These are phyloP conservation scores for Spheniscus mendiculus DNA, from an alignment of 2,113 vertebrate species.

Conservation along the genomic window DNA sequence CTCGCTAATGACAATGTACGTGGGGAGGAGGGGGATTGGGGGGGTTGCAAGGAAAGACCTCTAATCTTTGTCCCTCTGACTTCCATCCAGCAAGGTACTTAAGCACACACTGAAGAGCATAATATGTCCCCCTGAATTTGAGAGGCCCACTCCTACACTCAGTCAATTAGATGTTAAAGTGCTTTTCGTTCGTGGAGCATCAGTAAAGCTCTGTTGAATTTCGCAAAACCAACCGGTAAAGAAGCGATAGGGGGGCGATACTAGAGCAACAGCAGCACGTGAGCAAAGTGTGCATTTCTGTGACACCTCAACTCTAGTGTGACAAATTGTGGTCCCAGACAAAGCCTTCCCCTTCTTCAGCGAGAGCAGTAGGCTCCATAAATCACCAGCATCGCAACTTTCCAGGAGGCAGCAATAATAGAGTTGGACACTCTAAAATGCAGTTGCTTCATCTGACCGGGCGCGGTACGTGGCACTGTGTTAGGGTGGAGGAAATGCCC, in stretches of 20 bases:
- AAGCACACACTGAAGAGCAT: neutral
- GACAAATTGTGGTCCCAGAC: neutral
- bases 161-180: neutral
- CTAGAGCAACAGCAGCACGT: neutral
- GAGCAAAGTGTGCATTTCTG: neutral
- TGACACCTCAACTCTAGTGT: neutral
- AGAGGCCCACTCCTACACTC: neutral
- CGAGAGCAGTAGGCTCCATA: neutral
- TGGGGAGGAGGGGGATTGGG: neutral
- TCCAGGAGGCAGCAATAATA: neutral
- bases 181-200: neutral
- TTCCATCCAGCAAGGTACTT: neutral
- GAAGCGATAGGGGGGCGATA: neutral
- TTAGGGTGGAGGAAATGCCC: neutral
- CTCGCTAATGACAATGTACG: rapidly evolving
- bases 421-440: rapidly evolving
- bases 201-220: neutral
- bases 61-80: neutral
- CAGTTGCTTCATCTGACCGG: neutral
- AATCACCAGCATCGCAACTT: neutral
- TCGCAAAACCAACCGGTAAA: neutral
- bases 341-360: neutral
- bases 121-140: neutral
- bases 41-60: neutral
- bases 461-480: rapidly evolving